phyloP scores from a whole-genome alignment of 2,888 invertebrate species.

The Lapara coniferarum region DNA sequence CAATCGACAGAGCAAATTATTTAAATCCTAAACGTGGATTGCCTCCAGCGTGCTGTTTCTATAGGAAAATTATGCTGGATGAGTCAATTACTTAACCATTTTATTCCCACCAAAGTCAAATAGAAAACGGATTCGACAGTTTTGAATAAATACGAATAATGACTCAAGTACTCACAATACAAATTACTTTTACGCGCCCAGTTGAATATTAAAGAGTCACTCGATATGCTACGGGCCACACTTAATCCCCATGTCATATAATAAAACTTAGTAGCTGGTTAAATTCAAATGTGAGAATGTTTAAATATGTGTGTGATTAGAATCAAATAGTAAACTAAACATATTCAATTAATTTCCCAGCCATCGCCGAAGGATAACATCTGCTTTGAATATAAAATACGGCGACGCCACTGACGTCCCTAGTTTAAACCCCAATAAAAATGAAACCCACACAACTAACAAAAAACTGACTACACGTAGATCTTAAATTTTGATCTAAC shows the following conservation, averaged over 20 bases:
- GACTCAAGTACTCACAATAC: constrained; percentile 17
- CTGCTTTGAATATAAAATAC: constrained; percentile 81
- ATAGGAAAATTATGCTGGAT: neutral
- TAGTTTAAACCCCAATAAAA: constrained; percentile 72
- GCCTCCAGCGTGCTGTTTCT: neutral
- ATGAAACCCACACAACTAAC: constrained; percentile 70
- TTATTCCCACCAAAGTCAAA: constrained; percentile 5
- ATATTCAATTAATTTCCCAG: constrained; percentile 77
- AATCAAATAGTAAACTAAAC: constrained; percentile 73
- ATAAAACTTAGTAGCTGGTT: constrained; percentile 44
- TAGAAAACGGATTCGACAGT: constrained; percentile 36
- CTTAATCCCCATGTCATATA: constrained; percentile 38
- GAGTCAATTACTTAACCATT: neutral
- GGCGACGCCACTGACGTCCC: constrained; percentile 62
- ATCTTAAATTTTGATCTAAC: constrained; percentile 80
- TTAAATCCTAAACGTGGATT: neutral
- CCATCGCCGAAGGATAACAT: constrained; percentile 73
- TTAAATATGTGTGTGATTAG: constrained; percentile 70
- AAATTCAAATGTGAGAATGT: constrained; percentile 65
- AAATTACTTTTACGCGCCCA: constrained; percentile 30
- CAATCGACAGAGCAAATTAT: neutral
- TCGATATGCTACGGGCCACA: constrained; percentile 42
- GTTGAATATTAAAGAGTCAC: constrained; percentile 44
- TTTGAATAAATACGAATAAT: constrained; percentile 36
- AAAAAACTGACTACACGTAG: constrained; percentile 73